Base-by-base conservation (phyloP, 1,140 invertebrate genomes). In the Planococcus citri region DNA sequence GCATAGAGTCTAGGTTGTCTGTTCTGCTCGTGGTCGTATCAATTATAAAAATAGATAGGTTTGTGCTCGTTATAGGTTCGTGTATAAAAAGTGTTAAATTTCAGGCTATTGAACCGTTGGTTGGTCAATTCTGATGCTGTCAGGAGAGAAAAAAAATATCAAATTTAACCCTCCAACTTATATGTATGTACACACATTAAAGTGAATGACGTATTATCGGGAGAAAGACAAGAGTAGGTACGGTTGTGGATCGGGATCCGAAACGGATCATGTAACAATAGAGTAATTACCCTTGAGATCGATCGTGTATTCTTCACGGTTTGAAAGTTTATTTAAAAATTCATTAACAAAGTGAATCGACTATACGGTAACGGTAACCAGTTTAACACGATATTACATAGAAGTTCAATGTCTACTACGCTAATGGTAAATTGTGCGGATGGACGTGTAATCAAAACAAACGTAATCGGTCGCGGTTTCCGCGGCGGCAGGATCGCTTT, bases 271-370 rank as follows among this genome's bases (percentile, higher is more conserved):
- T 51, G 17, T 20, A 51, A 51, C 41, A 51, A 51, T 51, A 17
- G 41, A 2, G n/a, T 51, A 51, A 51, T 51, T 51, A 51, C 6
- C 41, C 41, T 51, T 51, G 41, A 51, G 41, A 51, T 14, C n/a
- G n/a, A 51, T 51, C 41, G 41, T 51, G n/a, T 14, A 20, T 51
- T 51, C 12, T 51, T 51, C 41, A 51, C 41, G 41, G 41, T 51
- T 51, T 51, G 41, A 51, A 51, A 51, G 41, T 51, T 51, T 51
- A 17, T 51, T 51, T 14, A 51, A 51, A 51, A 51, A 51, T 51
- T 51, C 41, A 51, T 51, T 51, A 51, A 51, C 41, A 51, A 51
- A 51, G 12, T 51, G 41, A 51, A 51, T n/a, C 41, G n/a, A 51
- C 6, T 51, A 51, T n/a, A n/a, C 12, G 29, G 29, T 51, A 51